These are phyloP conservation scores for Stenodera caucasica DNA, from an alignment of 2,888 invertebrate genomes.

Conservation along the genomic window DNA sequence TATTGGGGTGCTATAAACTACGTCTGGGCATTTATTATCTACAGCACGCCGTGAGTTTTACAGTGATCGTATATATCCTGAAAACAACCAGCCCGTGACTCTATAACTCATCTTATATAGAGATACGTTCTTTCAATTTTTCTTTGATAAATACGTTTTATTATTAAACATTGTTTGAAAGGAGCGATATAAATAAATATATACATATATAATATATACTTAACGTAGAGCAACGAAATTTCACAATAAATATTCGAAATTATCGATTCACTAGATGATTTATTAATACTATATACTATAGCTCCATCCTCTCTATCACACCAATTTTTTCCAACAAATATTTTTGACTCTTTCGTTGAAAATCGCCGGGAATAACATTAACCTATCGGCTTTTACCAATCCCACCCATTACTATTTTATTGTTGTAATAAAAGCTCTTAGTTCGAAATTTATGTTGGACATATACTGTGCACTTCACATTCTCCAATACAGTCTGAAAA, in stretches of 20 bases:
- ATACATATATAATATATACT: no score
- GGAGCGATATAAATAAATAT: neutral
- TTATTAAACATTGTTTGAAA: slow-evolving; percentile 26
- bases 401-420: slow-evolving; percentile 51
- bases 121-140: slow-evolving; percentile 43
- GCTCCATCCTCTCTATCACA: no score
- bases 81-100: slow-evolving; percentile 47
- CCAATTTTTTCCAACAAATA: slow-evolving; percentile 9
- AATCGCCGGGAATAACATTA: slow-evolving; percentile 37
- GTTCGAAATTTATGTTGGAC: slow-evolving; percentile 51
- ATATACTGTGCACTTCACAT: slow-evolving; percentile 48
- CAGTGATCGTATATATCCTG: slow-evolving; percentile 48
- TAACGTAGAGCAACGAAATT: neutral
- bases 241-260: slow-evolving; percentile 11
- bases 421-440: slow-evolving; percentile 53
- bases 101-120: slow-evolving; percentile 47
- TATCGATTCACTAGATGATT: neutral
- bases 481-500: slow-evolving; percentile 46
- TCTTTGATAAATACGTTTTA: slow-evolving; percentile 36
- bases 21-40: slow-evolving; percentile 54
- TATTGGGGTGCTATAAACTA: slow-evolving; percentile 54
- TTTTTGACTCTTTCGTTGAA: no score
- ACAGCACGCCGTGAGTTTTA: slow-evolving; percentile 50
- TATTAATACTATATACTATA: no score
- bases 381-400: slow-evolving; percentile 44